Conservation (phyloP, 2,888 invertebrate species). For the Drosophila peninsularis region DNA sequence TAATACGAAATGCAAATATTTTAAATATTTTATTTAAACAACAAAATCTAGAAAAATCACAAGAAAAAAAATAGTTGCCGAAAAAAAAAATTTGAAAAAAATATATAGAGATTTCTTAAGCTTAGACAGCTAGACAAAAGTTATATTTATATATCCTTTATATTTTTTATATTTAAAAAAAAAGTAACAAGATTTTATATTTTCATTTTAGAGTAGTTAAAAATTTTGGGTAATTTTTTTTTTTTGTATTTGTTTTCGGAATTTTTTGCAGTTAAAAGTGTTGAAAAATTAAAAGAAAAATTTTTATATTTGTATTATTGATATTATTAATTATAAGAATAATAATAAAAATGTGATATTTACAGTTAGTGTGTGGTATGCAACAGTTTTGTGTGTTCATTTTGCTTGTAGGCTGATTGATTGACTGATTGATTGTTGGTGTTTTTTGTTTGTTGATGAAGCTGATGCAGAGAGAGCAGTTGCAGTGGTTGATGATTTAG, state of each 20-base stretch:
- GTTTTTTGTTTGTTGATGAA: slow-evolving; percentile 39
- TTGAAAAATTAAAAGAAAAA: slow-evolving; percentile 32
- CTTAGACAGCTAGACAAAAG: slow-evolving; percentile 41
- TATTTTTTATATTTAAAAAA: slow-evolving; percentile 17
- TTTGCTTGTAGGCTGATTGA: slow-evolving; percentile 51
- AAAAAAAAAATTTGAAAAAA: background rate
- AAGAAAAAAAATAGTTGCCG: slow-evolving; percentile 24
- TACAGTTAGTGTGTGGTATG: slow-evolving; percentile 81
- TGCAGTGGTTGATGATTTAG: slow-evolving; percentile 44
- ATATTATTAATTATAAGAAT: slow-evolving; percentile 46
- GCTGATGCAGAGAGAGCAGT: slow-evolving; percentile 42
- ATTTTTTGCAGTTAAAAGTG: slow-evolving; percentile 43
- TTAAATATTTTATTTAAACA: slow-evolving; percentile 9
- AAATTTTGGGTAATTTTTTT: slow-evolving; percentile 31
- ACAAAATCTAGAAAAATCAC: background rate
- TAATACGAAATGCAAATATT: slow-evolving; percentile 32
- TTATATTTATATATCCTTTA: slow-evolving; percentile 2
- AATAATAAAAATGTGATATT: slow-evolving; percentile 76
- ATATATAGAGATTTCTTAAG: slow-evolving; percentile 13
- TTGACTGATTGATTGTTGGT: slow-evolving; percentile 49
- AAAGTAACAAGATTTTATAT: slow-evolving; percentile 50
- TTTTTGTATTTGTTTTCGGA: background rate
- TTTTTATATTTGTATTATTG: slow-evolving; percentile 17
- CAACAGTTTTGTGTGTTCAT: slow-evolving; percentile 59
- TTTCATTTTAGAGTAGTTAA: slow-evolving; percentile 31